These are phyloP conservation scores for Sepioteuthis lessoniana DNA, from an alignment of 2,888 invertebrate species.

Conservation along the genomic window DNA sequence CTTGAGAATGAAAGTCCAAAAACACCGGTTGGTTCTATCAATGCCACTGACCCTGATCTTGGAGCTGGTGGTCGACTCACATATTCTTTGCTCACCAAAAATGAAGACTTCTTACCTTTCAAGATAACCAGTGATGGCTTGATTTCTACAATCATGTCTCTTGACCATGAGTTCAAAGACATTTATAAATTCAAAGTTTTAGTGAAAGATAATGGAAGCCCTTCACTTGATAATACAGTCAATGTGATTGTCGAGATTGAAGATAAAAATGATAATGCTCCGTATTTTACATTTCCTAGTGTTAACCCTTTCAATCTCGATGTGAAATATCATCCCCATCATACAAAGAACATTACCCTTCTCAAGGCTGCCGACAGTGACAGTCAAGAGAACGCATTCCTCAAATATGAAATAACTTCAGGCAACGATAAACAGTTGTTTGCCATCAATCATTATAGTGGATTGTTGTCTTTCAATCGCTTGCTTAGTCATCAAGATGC, in stretches of 20 bases:
- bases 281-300: neutral
- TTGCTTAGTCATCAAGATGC: neutral
- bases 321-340: constrained; percentile 10
- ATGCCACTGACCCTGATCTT: neutral
- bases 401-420: constrained; percentile 12
- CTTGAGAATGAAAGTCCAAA: neutral
- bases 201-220: constrained; percentile 23
- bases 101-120: constrained; percentile 12
- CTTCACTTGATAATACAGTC: neutral
- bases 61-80: neutral
- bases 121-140: constrained; percentile 20
- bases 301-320: neutral
- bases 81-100: constrained; percentile 11
- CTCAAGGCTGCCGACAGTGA: constrained; percentile 33
- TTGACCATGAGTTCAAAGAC: neutral
- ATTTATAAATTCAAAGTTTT: constrained; percentile 13
- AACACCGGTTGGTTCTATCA: neutral
- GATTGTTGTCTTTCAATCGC: neutral
- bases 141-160: constrained; percentile 4
- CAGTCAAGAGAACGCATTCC: constrained; percentile 15
- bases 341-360: neutral
- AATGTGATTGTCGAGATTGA: constrained; percentile 6
- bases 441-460: neutral
- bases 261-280: constrained; percentile 33
- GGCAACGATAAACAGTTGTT: constrained; percentile 15